Percentiles rank a stretch among this genome's conserved stretches.
Evolutionary conservation across 2,113 vertebrate species (phyloP).

Genomic region (Proteles cristata): DNA sequence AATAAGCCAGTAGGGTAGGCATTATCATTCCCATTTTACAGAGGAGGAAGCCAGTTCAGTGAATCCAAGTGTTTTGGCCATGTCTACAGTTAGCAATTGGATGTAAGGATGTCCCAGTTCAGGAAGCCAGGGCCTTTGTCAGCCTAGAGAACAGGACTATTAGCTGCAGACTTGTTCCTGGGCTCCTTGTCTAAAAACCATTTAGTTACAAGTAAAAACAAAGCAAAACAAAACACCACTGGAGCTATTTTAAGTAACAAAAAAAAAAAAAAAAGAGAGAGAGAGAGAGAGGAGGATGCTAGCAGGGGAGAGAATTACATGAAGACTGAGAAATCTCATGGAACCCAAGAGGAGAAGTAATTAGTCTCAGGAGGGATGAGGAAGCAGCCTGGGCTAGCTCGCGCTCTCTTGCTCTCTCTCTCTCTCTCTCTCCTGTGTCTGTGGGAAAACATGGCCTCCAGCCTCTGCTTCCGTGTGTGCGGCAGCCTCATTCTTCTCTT

Average conservation of each 20-base stretch:
- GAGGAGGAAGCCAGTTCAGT: background rate
- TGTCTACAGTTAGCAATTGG: background rate
- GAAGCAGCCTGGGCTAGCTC: background rate
- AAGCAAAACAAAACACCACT: background rate
- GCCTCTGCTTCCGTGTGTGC: background rate
- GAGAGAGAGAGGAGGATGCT: background rate
- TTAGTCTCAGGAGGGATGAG: constrained; percentile 70
- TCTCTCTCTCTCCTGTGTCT: background rate
- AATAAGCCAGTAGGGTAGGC: background rate
- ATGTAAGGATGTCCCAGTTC: background rate
- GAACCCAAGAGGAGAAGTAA: constrained; percentile 61
- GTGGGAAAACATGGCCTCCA: background rate
- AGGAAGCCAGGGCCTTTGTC: background rate
- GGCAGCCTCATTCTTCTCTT: background rate
- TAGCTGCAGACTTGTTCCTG: constrained; percentile 19
- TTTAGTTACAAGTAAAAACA: constrained; percentile 50
- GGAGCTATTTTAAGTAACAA: constrained; percentile 41
- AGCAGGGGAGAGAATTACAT: constrained; percentile 6
- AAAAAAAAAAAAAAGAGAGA: too few relatives aligned
- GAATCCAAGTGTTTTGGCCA: constrained; percentile 3
- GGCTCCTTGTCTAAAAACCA: constrained; percentile 19
- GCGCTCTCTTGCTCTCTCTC: too few relatives aligned
- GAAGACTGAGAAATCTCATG: constrained; percentile 57
- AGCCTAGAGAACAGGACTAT: background rate
- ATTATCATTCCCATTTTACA: background rate